These are phyloP conservation scores for Otolemur garnettii DNA, from an alignment of 2,113 vertebrate genomes.

Conservation along the genomic window DNA sequence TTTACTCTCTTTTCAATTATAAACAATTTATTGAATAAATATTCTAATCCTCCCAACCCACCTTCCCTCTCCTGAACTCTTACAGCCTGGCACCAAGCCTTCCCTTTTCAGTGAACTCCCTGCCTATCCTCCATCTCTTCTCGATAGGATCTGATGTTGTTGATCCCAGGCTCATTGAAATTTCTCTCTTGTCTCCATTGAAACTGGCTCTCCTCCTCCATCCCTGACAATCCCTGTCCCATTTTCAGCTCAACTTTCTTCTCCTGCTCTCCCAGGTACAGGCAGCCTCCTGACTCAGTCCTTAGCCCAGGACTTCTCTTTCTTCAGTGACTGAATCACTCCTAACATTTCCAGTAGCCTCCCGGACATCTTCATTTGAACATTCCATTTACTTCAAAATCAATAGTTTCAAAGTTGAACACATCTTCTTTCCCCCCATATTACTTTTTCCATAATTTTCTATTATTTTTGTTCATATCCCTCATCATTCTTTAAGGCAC, in stretches of 20 bases:
- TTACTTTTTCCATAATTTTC: neutral
- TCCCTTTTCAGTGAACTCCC: neutral
- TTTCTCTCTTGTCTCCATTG: neutral
- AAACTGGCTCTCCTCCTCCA: neutral
- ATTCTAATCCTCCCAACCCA: neutral
- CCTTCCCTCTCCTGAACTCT: neutral
- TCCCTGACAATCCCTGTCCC: neutral
- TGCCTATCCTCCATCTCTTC: neutral
- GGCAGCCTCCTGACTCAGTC: neutral
- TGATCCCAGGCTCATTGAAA: neutral
- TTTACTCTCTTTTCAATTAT: conserved; percentile 12
- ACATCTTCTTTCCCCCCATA: neutral
- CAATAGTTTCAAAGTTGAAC: conserved; percentile 18
- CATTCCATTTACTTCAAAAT: conserved; percentile 35
- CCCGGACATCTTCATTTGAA: neutral
- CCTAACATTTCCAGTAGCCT: neutral
- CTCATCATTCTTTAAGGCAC: neutral
- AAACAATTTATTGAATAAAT: neutral
- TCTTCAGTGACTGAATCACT: neutral
- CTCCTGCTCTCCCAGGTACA: neutral
- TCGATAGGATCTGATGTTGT: neutral
- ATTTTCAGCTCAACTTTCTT: neutral
- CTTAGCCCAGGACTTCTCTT: neutral
- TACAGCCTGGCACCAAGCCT: neutral
- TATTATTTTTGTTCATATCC: neutral